Conservation (phyloP, 2,888 invertebrate species). For the Drosophila parthenogenetica region DNA sequence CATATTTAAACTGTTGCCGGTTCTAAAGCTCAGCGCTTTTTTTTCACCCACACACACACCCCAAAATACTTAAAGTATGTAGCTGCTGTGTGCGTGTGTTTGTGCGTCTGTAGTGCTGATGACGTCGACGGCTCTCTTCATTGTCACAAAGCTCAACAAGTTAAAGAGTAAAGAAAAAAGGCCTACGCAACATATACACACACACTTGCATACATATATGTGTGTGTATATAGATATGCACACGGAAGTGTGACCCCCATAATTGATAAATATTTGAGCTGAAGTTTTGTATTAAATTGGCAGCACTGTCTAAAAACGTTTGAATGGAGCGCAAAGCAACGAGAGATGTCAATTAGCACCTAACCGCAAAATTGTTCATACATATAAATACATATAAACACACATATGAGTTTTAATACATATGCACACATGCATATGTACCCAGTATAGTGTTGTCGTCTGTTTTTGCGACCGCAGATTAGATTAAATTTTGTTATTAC, state of each 20-base stretch:
- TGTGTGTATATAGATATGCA: conserved; percentile 36
- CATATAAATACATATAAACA: conserved; percentile 3
- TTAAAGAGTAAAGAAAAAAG: conserved; percentile 40
- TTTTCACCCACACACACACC: conserved; percentile 50
- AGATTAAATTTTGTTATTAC: conserved; percentile 75
- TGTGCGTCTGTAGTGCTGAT: conserved; percentile 28
- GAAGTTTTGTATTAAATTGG: conserved; percentile 54
- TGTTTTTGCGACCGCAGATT: conserved; percentile 71
- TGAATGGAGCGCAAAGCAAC: conserved; percentile 33
- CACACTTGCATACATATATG: background rate
- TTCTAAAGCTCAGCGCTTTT: conserved; percentile 51
- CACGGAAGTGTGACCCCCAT: conserved; percentile 53
- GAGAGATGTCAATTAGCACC: conserved; percentile 70
- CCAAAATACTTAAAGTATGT: conserved; percentile 18
- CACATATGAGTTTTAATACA: background rate
- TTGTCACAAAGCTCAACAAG: conserved; percentile 59
- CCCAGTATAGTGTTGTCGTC: conserved; percentile 34
- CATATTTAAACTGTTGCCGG: conserved; percentile 75
- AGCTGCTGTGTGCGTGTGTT: conserved; percentile 12
- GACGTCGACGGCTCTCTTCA: conserved; percentile 52
- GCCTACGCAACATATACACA: conserved; percentile 25
- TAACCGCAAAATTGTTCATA: conserved; percentile 52
- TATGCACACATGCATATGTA: conserved; percentile 1
- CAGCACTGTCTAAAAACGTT: conserved; percentile 47
- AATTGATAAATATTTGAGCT: conserved; percentile 54